Base-by-base conservation (phyloP, 2,797 vertebrate genomes). In the Synanceia verrucosa region DNA sequence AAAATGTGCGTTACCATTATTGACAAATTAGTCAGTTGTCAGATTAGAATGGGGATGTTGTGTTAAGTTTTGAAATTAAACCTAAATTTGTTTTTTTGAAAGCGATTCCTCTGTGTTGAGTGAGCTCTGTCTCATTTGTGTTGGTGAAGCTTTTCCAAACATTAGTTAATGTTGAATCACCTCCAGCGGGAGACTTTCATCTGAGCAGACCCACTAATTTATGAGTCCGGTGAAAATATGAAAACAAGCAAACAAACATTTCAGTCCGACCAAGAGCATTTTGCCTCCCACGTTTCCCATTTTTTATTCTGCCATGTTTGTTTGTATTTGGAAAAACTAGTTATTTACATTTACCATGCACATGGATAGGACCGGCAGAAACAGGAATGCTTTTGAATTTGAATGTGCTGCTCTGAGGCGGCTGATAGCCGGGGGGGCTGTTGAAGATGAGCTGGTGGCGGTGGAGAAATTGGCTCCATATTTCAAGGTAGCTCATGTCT, bases 401-500 rank as follows among this genome's bases (percentile, higher is more conserved):
- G 65, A 72, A 85, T 84, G 41, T 61, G 52, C 53, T 36, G 37
- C 73, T 78, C 62, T 61, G 58, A 55, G 23, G 61, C 55, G 64
- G 47, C 36, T 76, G 84, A 70, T 68, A 71, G 70, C 65, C 46
- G 21, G 29, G 48, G n/a, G n/a, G n/a, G n/a, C n/a, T n/a, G 62
- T 41, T 69, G 52, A 67, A 86, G 75, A 87, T 59, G 77, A 83
- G 60, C 72, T 69, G n/a, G 51, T 60, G 37, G 59, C 58, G 31
- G 55, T 21, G 72, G 41, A 83, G 61, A 73, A 81, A 89, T 65
- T 80, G 60, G 18, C 62, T 78, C 65, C 68, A 43, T 85, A 76
- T 87, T 85, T 86, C 47, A 82, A 72, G 73, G 75, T 80, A 66
- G 68, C 78, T 75, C 43, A 58, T 67, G 69, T 81, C 67, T 74